A percentile compares a stretch with the other conserved stretches of the same genome.
Conservation (phyloP, 2,113 vertebrate species). For the Alouatta palliata region DNA sequence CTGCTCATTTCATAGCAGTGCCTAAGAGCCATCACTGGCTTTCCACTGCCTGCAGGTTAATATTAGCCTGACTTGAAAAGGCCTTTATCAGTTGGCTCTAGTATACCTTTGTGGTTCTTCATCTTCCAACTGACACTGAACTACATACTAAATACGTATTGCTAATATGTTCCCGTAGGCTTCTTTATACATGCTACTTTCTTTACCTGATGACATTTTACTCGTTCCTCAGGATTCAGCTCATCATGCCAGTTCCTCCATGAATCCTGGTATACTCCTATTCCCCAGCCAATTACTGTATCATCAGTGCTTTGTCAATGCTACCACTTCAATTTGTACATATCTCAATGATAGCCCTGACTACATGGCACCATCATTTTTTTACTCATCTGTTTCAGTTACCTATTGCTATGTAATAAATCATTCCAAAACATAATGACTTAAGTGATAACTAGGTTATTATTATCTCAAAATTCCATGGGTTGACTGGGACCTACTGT, state of each 20-base stretch:
- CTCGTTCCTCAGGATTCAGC: not conserved
- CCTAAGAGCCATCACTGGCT: not conserved
- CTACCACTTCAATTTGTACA: not conserved
- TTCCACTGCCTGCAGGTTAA: not conserved
- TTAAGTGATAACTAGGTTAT: conserved; percentile 14
- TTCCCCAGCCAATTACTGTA: not conserved
- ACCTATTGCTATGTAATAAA: not conserved
- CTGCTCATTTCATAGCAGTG: not conserved
- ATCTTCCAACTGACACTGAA: not conserved
- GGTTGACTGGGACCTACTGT: not conserved
- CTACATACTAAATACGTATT: not conserved
- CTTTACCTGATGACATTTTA: not conserved
- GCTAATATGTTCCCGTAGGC: not conserved
- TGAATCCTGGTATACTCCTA: not conserved
- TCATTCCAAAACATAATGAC: not conserved
- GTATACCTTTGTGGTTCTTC: not conserved
- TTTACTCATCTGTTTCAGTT: not conserved
- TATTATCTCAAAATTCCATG: not conserved
- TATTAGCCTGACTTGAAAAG: not conserved
- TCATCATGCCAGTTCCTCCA: not conserved
- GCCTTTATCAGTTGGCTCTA: not conserved
- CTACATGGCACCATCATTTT: not conserved
- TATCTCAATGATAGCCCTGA: not conserved
- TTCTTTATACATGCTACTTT: not conserved
- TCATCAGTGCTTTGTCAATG: not conserved